Conservation (phyloP, 2,888 invertebrate species). For the Agrilus mali region DNA sequence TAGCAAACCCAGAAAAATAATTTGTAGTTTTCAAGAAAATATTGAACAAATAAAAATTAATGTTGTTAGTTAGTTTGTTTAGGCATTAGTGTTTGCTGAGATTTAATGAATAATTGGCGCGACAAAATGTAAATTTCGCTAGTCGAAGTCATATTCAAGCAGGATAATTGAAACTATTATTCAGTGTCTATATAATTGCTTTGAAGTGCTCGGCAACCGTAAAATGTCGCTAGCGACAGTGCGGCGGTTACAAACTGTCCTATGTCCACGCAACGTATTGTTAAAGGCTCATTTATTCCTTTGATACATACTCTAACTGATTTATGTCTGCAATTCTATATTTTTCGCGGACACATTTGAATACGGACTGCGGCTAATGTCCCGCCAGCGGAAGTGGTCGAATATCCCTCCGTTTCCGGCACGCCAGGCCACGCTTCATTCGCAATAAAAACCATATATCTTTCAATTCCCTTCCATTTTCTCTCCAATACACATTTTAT, state of each 20-base stretch:
- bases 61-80: too few species aligned
- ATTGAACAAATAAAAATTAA: too few species aligned
- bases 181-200: constrained; percentile 14
- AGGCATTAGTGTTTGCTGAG: too few species aligned
- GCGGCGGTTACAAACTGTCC: constrained; percentile 11
- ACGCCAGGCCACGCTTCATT: too few species aligned
- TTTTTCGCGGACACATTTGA: constrained; percentile 16
- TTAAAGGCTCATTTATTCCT: constrained; percentile 32
- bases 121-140: too few species aligned
- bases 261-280: constrained; percentile 26
- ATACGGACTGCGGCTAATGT: constrained; percentile 16
- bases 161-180: constrained; percentile 22
- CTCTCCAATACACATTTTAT: too few species aligned
- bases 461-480: too few species aligned
- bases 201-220: constrained; percentile 14
- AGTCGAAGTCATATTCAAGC: constrained; percentile 3
- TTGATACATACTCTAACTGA: constrained; percentile 21
- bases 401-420: constrained; percentile 13
- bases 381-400: constrained; percentile 13
- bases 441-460: too few species aligned
- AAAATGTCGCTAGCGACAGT: constrained; percentile 10
- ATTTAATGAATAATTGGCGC: too few species aligned
- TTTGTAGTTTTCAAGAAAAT: too few species aligned
- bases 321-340: constrained; percentile 17
- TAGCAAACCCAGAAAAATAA: too few species aligned